Conservation (phyloP, 1,140 invertebrate genomes). For the Trichonephila clavipes region DNA sequence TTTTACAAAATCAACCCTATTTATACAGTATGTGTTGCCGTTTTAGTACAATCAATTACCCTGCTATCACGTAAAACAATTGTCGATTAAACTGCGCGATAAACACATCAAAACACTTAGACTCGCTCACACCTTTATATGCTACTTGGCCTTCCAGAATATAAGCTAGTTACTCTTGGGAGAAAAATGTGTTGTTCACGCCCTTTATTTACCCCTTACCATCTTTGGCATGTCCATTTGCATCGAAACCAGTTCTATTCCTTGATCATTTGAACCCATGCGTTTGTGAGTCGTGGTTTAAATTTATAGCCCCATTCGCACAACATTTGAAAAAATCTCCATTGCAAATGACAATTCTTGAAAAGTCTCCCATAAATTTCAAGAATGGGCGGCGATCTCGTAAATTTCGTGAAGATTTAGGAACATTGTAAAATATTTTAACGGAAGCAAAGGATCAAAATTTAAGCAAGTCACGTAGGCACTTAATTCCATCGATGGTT, state of each 20-base stretch:
- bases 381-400: neutral
- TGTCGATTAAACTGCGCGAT: too few species aligned
- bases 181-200: neutral
- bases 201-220: neutral
- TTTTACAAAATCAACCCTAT: too few species aligned
- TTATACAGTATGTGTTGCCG: too few species aligned
- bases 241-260: slow-evolving; percentile 2
- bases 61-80: too few species aligned
- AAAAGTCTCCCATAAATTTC: neutral
- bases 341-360: neutral
- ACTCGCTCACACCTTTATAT: too few species aligned
- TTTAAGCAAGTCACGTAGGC: neutral
- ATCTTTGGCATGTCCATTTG: neutral
- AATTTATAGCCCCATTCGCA: neutral
- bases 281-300: neutral
- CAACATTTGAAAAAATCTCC: neutral
- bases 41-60: too few species aligned
- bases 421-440: neutral
- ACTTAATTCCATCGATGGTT: neutral
- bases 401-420: neutral
- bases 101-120: too few species aligned
- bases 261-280: neutral
- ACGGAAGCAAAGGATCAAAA: neutral
- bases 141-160: too few species aligned
- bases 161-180: too few species aligned